Evolutionary conservation across 2,113 vertebrate genomes (phyloP).

Genomic region (Mustelus asterias): DNA sequence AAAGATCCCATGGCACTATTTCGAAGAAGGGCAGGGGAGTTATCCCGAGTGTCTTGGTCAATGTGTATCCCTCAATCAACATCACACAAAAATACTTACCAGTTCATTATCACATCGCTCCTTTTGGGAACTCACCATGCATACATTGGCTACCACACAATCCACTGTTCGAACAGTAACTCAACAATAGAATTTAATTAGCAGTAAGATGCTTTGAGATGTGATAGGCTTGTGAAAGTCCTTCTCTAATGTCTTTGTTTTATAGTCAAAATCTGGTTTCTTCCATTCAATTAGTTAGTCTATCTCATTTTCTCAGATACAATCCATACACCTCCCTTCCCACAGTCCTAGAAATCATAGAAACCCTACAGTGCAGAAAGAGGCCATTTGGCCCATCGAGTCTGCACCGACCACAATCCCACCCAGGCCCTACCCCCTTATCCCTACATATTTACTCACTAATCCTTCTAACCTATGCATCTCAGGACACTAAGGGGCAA

Average conservation of each 20-base stretch:
- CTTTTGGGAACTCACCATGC: not conserved
- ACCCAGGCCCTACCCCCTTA: too few relatives aligned
- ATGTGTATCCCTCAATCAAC: not conserved
- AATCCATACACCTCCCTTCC: not conserved
- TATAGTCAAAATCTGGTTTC: not conserved
- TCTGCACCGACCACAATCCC: too few relatives aligned
- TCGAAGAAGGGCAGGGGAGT: not conserved
- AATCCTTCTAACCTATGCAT: too few relatives aligned
- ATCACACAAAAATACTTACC: not conserved
- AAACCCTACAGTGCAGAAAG: too few relatives aligned
- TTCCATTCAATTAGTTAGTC: not conserved
- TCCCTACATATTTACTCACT: too few relatives aligned
- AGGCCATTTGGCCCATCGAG: too few relatives aligned
- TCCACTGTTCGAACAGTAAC: not conserved
- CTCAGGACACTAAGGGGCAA: too few relatives aligned
- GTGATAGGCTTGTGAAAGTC: not conserved
- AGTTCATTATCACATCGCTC: not conserved
- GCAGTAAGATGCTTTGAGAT: not conserved
- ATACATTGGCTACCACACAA: not conserved
- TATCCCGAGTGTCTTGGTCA: not conserved
- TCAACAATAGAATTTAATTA: not conserved
- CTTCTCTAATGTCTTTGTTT: not conserved
- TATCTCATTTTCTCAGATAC: not conserved
- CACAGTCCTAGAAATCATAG: too few relatives aligned
- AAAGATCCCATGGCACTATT: not conserved